Base-by-base conservation (phyloP, 2,797 vertebrate genomes). In the Sebastes diaconus region DNA sequence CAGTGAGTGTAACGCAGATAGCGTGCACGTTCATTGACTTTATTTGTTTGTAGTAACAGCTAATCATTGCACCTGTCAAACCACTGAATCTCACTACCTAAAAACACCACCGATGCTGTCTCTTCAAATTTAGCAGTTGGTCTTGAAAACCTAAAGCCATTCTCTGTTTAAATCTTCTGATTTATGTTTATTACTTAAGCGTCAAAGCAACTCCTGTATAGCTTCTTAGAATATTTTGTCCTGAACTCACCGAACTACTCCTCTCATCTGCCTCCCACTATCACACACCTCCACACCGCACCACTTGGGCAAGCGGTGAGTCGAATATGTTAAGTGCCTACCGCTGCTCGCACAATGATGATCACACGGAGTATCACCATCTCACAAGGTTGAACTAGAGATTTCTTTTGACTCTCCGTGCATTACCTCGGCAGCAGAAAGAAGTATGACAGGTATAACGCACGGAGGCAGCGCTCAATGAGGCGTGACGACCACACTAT, bases 251-350 rank as follows among this genome's bases (percentile, higher is more conserved):
- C 4, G 9, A 77, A 58, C 58, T 75, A n/a, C 64, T 73, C 55
- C 69, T 79, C 66, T 87, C 71, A 66, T 79, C 57, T 60, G 36
- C 84, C 84, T 87, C 88, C 88, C 54, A 87, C 86, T n/a, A 58
- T 73, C 63, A 20, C 59, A 84, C 88, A 73, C 85, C 89, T 80
- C 88, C 90, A 78, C 87, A 83, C 8, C 13, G 13, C 64, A 79
- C 32, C 75, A 24, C 74, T 67, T 25, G 3, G 72, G 61, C 57
- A 77, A 74, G 73, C n/a, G 64, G 57, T 87, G 84, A 91, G 82
- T 91, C 83, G 87, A 91, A 88, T 67, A 86, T 66, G 46, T 84
- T 50, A 75, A 72, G 84, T 80, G 71, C 71, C 68, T 39, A 20
- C 74, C 22, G 14, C 34, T 12, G 13, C 83, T 80, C 80, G 36